These are phyloP conservation scores for Tragelaphus eurycerus DNA, from an alignment of 2,797 vertebrate genomes.

Conservation along the genomic window DNA sequence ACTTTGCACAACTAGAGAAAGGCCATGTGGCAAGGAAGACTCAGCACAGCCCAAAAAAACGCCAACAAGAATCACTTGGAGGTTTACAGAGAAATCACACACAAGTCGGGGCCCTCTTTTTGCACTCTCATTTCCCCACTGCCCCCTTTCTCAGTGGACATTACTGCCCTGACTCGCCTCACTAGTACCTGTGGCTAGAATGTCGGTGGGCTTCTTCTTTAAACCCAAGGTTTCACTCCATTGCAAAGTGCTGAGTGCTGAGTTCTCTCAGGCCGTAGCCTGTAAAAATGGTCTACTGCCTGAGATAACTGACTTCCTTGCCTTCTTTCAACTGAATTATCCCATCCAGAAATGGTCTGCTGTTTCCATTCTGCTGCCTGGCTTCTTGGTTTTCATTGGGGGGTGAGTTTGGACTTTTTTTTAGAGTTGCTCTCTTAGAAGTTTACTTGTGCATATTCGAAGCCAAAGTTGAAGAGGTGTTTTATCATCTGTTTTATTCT, in stretches of 20 bases:
- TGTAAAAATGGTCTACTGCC: neutral
- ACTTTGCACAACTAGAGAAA: neutral
- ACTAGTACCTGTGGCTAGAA: neutral
- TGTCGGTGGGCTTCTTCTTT: neutral
- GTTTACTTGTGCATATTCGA: neutral
- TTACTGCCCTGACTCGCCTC: neutral
- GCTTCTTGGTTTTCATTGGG: neutral
- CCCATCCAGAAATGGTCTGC: neutral
- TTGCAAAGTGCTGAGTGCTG: neutral
- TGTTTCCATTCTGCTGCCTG: neutral
- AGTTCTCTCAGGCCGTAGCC: neutral
- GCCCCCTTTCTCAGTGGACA: neutral
- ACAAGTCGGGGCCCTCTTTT: neutral
- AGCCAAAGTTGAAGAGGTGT: neutral
- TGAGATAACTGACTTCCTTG: neutral
- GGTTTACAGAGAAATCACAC: neutral
- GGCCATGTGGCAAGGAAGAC: neutral
- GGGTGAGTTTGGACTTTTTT: neutral
- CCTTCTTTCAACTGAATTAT: neutral
- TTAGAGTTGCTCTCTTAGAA: neutral
- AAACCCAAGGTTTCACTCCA: neutral
- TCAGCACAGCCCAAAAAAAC: neutral
- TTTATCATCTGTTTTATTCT: neutral
- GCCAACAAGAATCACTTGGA: neutral
- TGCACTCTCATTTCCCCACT: neutral